phyloP scores from a whole-genome alignment of 2,888 invertebrate species.

The Neoaliturus tenellus region DNA sequence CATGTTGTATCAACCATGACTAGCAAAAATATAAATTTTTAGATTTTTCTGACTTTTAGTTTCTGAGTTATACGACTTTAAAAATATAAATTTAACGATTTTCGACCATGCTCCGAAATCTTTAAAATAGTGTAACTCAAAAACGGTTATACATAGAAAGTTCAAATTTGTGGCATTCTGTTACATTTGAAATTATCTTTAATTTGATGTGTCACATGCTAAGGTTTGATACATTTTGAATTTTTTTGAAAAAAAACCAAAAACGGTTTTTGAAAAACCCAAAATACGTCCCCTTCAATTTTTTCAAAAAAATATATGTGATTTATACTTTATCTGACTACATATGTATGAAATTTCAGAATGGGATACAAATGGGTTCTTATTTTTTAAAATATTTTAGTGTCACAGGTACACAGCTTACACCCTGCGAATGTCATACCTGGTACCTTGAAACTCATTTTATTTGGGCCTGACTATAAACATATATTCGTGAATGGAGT shows the following conservation, averaged over 20 bases:
- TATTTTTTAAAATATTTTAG: constrained; percentile 10
- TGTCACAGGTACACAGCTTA: too few relatives aligned
- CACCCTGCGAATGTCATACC: too few relatives aligned
- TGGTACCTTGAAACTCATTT: too few relatives aligned
- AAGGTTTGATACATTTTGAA: neutral
- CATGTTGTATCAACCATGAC: neutral
- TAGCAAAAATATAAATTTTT: neutral
- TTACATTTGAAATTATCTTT: too few relatives aligned
- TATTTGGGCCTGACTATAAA: too few relatives aligned
- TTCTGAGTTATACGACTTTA: neutral
- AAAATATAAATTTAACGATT: neutral
- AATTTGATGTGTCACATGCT: constrained; percentile 1
- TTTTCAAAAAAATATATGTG: neutral
- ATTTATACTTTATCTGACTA: neutral
- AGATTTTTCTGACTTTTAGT: neutral
- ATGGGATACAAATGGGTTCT: constrained; percentile 20
- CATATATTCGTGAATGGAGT: too few relatives aligned
- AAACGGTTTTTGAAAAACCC: neutral
- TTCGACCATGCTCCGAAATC: neutral
- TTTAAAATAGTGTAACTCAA: neutral
- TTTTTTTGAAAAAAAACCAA: neutral
- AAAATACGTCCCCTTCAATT: constrained; percentile 20
- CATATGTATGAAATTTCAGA: constrained; percentile 22
- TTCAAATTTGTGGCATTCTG: too few relatives aligned
- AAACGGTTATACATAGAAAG: neutral